These are phyloP conservation scores for Sprattus sprattus DNA, from an alignment of 2,113 vertebrate species.

Conservation along the genomic window DNA sequence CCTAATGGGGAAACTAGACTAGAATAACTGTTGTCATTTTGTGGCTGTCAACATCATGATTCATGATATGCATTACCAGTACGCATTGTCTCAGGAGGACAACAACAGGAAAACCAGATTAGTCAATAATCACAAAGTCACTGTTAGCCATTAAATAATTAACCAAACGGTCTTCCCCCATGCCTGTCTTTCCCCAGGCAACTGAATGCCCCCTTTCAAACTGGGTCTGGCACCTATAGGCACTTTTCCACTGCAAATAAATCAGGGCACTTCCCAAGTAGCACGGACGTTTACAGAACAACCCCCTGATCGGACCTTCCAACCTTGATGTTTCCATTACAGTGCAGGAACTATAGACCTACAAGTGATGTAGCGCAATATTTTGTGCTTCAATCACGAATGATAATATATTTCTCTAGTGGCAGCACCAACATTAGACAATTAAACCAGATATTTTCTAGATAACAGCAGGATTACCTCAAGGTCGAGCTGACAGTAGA, in stretches of 20 bases:
- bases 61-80: background rate
- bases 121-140: conserved; percentile 14
- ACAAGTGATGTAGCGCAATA: no score
- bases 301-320: no score
- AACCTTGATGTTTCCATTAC: no score
- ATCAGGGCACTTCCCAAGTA: background rate
- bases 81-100: conserved; percentile 4
- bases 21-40: conserved; percentile 6
- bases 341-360: no score
- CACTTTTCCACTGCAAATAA: background rate
- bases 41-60: conserved; percentile 14
- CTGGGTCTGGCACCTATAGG: background rate
- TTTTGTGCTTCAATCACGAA: no score
- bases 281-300: no score
- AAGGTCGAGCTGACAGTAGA: no score
- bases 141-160: conserved; percentile 17
- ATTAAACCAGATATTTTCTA: no score
- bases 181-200: background rate
- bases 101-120: conserved; percentile 18
- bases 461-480: no score
- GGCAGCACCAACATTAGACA: no score
- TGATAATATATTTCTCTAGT: no score
- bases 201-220: background rate
- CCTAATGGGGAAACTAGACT: background rate
- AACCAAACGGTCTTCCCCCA: background rate